phyloP scores from a whole-genome alignment of 2,888 invertebrate species.

The Caradrina clavipalpis region DNA sequence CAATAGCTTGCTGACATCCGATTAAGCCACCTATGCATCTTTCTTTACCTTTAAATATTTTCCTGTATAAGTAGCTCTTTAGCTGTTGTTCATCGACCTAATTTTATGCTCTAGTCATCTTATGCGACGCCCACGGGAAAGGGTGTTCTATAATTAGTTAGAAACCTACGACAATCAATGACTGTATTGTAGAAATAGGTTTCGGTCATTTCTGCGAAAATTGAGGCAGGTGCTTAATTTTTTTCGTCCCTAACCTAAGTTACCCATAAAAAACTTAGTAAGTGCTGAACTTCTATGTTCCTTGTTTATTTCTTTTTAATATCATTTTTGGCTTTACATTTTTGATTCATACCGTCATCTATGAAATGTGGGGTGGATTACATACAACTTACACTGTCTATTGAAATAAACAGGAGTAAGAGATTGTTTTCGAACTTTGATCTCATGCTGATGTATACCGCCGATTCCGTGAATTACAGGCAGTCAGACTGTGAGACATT shows the following conservation, averaged over 20 bases:
- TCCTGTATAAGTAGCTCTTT: not conserved
- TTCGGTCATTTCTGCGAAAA: conserved; percentile 4
- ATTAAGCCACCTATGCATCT: too few species aligned
- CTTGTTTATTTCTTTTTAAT: too few species aligned
- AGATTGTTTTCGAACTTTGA: too few species aligned
- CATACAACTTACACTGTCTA: too few species aligned
- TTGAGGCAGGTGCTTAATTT: not conserved
- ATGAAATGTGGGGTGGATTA: too few species aligned
- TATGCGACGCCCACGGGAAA: conserved; percentile 37
- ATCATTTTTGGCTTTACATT: too few species aligned
- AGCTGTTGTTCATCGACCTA: conserved; percentile 22
- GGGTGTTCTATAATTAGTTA: conserved; percentile 33
- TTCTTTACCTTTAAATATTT: not conserved
- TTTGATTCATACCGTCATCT: too few species aligned
- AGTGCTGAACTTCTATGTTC: too few species aligned
- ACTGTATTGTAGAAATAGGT: conserved; percentile 15
- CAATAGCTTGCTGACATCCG: too few species aligned
- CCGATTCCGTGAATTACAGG: not conserved
- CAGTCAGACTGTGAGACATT: not conserved
- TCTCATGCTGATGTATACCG: not conserved
- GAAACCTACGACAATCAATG: conserved; percentile 15
- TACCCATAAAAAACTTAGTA: too few species aligned
- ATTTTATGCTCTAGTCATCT: conserved; percentile 29
- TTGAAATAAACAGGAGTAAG: too few species aligned
- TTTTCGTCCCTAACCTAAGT: not conserved